Base-by-base conservation (phyloP, 1,140 invertebrate genomes). In the Pomacea maculata region DNA sequence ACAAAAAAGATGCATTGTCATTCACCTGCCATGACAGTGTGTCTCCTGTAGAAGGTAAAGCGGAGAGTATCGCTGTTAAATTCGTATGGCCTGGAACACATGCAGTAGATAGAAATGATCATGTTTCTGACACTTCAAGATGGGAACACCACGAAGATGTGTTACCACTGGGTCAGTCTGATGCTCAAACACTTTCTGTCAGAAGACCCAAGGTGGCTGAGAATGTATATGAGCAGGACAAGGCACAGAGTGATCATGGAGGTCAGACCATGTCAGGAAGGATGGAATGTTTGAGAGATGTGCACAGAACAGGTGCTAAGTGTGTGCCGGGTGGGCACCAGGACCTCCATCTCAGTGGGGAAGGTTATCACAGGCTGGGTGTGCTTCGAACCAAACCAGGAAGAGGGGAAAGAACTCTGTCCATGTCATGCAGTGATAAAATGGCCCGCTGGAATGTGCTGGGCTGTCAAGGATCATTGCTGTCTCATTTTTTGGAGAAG, bases 361-460 rank as follows among this genome's bases (percentile, higher is more conserved):
- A 82, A 14, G 89, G 93, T 54, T 96, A 95, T 90, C 96, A 97
- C 88, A 88, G 94, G 3, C 80, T 87, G 21, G 95, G 95, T 29
- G 94, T 94, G 65, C 93, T 98, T 14, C 93, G 97, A 75, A 97
- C 95, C 6, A 99, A 99, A 91, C 97, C 97, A 71, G 97, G 97
- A 0, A 92, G 96, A 88, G 97, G 97, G 0, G 95, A 97, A 89
- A 94, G 94, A 70, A 98, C 97, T 4, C 87, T 96, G 19, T 97
- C 96, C 67, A 94, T 98, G 82, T 97, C 96, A 2, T 98, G 97
- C 91, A 98, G 96, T 90, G 97, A 99, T 91, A 99, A 98, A 93
- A 92, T 98, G 5, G 94, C 96, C 12, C 94, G 95, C 81, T 99
- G 97, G 97, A 95, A 95, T 89, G 91, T 95, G 81, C 85, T 97